Evolutionary conservation across 53 echinoderm and acorn worm genomes (phyloP).

Genomic region (Antedon mediterranea): DNA sequence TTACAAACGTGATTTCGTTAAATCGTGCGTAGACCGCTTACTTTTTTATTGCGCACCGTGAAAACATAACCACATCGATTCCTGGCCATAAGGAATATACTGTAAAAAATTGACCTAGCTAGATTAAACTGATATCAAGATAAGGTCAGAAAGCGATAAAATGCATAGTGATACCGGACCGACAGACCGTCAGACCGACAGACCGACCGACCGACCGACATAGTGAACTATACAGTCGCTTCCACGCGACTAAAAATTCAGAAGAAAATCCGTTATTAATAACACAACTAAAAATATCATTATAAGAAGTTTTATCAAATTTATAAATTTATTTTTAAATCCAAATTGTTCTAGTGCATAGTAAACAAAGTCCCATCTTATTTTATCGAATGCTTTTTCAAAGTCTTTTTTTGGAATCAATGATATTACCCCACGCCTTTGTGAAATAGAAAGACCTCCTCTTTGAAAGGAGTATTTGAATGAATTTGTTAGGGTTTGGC

Average conservation of each 20-base stretch:
- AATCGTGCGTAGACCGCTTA: no score
- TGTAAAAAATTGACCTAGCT: no score
- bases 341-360: neutral
- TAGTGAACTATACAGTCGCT: no score
- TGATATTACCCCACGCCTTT: neutral
- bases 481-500: neutral
- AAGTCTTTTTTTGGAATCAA: neutral
- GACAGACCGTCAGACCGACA: no score
- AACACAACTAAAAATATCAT: neutral
- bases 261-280: neutral
- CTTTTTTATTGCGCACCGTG: no score
- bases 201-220: no score
- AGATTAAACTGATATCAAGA: no score
- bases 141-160: no score
- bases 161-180: no score
- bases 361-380: neutral
- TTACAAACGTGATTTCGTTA: no score
- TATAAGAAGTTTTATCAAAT: neutral
- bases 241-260: neutral
- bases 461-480: neutral
- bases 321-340: neutral
- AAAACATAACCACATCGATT: no score
- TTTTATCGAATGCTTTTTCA: neutral
- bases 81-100: no score
- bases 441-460: neutral